Evolutionary conservation across 2,888 invertebrate genomes (phyloP), one percentile per base, ranked within the genome.

Genomic region (Nomada flava): DNA sequence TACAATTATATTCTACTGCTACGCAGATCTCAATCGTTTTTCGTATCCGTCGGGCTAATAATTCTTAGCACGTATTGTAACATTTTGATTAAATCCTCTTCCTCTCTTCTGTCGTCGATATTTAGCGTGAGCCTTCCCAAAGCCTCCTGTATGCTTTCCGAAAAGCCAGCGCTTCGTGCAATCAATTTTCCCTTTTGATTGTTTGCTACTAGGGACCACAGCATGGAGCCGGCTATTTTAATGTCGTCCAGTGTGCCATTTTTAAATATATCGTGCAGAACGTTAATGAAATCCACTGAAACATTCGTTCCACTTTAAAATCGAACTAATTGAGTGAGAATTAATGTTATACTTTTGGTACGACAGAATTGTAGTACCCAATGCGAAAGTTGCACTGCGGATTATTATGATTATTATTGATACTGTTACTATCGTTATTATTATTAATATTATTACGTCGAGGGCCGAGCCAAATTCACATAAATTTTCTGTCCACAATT

Each of bases 141-240:
- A 36, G 93, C 91, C 76, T 95, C 94, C 78, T 94, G 94, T 55
- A 95, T 91, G 83, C 94, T 94, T 9, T 90, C 89, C 60, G 95
- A 94, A 57, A 95, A 91, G 29, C 95, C 94, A 3, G 94, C 94
- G 63, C 94, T 94, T 82, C 95, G 94, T 18, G 95, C 92, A n/a
- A 94, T 93, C 50, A 95, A 90, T 91, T 95, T 95, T 83, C 96
- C 96, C 93, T 96, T 96, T 86, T 96, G 96, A 90, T 96, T 96
- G 90, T 97, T 97, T 10, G 96, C 96, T 9, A 96, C 95, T 63
- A 97, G 89, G 0, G 96, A 95, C 96, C 96, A 96, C 0, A 96
- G 94, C 3, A 96, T 96, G 20, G 95, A 90, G 89, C 95, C 90
- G 1, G 94, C 94, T 23, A 94, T 91, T 78, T 93, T 94, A 80